Evolutionary conservation across 2,888 invertebrate species (phyloP), one percentile per base, ranked within the genome.

Genomic region (Unio pictorum): DNA sequence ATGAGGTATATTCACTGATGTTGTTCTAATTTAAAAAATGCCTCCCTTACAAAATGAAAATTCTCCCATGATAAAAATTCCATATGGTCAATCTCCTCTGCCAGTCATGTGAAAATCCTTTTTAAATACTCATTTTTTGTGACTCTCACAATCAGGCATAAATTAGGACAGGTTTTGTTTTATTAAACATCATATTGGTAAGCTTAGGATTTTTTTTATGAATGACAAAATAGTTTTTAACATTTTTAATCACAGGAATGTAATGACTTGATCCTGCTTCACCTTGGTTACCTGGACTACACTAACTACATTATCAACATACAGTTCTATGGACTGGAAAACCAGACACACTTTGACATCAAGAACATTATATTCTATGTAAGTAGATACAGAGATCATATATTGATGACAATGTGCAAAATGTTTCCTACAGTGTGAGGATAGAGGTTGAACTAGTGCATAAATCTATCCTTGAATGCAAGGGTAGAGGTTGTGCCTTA

Each of bases 211-310:
- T 15, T 15, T 15, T 15, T 45, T 15, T 45, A 3, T 45, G 3
- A 45, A 3, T 2, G 45, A 45, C 45, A 57, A 23, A 23, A 45
- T 57, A 26, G 4, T 8, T 7, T 26, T 57, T n/a, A 54, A 20
- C 17, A 66, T 59, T 66, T 34, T 74, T n/a, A 62, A 4, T 80
- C 85, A 81, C 94, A 95, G 89, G 92, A 92, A 28, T 98, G 98
- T 90, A 95, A 95, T 74, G 96, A 96, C 86, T 94, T 98, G 77
- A 94, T 95, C 78, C 93, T 96, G 0, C 91, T 97, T 65, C 98
- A 98, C 91, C 92, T 98, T 72, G 96, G 96, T 28, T 95, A 94
- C 79, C 91, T 98, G 59, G 95, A 96, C 86, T 97, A 95, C 90
- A 94, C 94, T 1, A 95, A 95, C 89, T 98, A 98, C 89, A 93